Conservation (phyloP, 2,113 vertebrate species). For the Scolopax mira region DNA sequence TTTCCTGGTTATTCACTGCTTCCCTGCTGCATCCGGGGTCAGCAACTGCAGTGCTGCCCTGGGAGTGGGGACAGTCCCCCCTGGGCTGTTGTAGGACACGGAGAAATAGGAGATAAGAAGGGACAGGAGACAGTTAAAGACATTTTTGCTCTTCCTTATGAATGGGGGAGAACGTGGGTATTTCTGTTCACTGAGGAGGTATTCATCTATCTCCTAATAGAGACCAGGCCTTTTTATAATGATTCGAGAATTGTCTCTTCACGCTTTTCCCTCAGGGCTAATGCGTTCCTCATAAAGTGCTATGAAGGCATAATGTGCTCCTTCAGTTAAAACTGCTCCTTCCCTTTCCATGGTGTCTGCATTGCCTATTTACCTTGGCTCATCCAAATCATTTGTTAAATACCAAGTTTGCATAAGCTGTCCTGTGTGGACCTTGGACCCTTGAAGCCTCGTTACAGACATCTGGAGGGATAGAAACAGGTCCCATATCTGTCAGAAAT, state of each 20-base stretch:
- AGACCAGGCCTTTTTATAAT: not conserved
- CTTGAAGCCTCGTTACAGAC: not conserved
- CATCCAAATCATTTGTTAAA: conserved; percentile 48
- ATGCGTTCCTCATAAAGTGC: conserved; percentile 5
- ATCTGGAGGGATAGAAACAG: not conserved
- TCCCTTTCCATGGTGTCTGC: conserved; percentile 9
- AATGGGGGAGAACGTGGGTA: not conserved
- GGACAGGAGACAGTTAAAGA: not conserved
- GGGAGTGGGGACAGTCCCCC: not conserved
- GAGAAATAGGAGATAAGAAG: not conserved
- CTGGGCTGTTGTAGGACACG: not conserved
- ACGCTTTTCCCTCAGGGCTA: not conserved
- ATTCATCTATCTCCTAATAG: not conserved
- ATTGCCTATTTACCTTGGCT: conserved; percentile 43
- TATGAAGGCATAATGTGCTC: not conserved
- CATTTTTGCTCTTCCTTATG: not conserved
- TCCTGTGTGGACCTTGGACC: not conserved
- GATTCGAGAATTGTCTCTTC: not conserved
- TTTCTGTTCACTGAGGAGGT: not conserved
- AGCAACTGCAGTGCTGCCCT: not conserved
- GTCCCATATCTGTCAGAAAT: not conserved
- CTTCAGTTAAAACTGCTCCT: not conserved
- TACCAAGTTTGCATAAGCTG: not conserved
- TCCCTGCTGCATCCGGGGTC: not conserved
- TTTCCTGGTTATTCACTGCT: not conserved